A percentile compares a stretch with the other conserved stretches of the same genome.
Evolutionary conservation across 2,797 vertebrate genomes (phyloP).

Genomic region (Sebastes hubbsi): DNA sequence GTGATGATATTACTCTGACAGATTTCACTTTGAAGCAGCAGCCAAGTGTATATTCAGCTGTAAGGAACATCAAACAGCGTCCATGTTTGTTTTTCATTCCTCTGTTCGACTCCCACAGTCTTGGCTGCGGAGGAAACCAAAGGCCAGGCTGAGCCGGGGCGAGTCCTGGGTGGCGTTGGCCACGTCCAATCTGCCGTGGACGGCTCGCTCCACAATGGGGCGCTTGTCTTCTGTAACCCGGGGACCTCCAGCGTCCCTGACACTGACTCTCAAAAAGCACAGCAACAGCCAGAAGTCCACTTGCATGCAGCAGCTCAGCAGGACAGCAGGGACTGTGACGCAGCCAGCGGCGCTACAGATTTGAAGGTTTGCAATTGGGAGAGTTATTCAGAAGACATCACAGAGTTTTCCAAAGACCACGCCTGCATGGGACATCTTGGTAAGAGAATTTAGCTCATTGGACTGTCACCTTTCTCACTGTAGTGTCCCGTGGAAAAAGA

Average conservation of each 20-base stretch:
- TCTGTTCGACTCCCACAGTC: slow-evolving; percentile 52
- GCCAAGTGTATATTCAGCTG: slow-evolving; percentile 63
- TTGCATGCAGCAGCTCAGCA: neutral
- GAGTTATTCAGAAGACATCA: neutral
- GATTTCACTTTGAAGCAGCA: slow-evolving; percentile 35
- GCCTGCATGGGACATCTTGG: slow-evolving; percentile 22
- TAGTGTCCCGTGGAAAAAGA: neutral
- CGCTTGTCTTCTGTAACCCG: slow-evolving; percentile 75
- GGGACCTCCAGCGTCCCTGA: slow-evolving; percentile 51
- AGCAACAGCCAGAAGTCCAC: neutral
- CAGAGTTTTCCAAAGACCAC: neutral
- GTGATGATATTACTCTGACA: neutral
- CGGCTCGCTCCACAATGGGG: slow-evolving; percentile 21
- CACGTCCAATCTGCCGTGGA: slow-evolving; percentile 15
- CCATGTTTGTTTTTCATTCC: slow-evolving; percentile 67
- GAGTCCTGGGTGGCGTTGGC: slow-evolving; percentile 7
- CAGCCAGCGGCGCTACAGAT: neutral
- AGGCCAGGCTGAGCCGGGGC: slow-evolving; percentile 5
- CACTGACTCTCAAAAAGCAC: neutral
- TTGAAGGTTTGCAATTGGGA: neutral
- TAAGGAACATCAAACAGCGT: slow-evolving; percentile 27
- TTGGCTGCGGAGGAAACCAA: slow-evolving; percentile 22
- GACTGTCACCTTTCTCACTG: neutral
- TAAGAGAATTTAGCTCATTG: slow-evolving; percentile 24
- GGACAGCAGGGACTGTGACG: neutral